Evolutionary conservation across 2,113 vertebrate species (phyloP).

Genomic region (Salminus brasiliensis): DNA sequence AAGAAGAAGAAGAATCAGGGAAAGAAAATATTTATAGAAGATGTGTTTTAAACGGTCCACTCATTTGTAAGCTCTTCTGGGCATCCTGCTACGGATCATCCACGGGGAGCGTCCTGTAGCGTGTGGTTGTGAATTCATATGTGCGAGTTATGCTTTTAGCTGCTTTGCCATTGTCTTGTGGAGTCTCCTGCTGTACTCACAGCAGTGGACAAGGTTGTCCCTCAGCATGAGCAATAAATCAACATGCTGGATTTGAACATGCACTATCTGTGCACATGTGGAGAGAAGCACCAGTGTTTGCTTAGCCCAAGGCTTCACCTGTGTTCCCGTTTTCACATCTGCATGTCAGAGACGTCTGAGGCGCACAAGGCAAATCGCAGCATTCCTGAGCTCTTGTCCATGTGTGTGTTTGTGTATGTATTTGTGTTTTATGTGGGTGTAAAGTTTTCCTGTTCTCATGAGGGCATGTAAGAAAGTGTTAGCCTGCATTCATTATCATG

Average conservation of each 20-base stretch:
- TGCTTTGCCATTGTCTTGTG: background rate
- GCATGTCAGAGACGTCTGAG: background rate
- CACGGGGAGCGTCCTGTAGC: background rate
- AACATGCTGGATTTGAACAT: background rate
- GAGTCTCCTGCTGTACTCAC: background rate
- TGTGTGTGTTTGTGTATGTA: background rate
- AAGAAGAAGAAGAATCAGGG: background rate
- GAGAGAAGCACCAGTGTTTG: background rate
- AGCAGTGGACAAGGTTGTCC: background rate
- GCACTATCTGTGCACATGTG: too few species aligned
- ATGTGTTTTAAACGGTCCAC: background rate
- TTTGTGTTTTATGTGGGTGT: background rate
- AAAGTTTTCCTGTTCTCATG: background rate
- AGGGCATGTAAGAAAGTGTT: background rate
- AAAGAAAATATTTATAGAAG: background rate
- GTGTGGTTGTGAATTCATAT: background rate
- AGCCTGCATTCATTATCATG: background rate
- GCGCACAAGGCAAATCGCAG: too few species aligned
- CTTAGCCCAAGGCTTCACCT: slow-evolving; percentile 32
- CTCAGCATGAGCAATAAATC: background rate
- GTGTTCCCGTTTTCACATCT: slow-evolving; percentile 1
- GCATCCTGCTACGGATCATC: background rate
- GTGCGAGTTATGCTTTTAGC: slow-evolving; percentile 26
- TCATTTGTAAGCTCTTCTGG: background rate
- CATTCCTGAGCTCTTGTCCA: too few species aligned